Base-by-base conservation (phyloP, 2,113 vertebrate genomes). In the Myiozetetes cayanensis region DNA sequence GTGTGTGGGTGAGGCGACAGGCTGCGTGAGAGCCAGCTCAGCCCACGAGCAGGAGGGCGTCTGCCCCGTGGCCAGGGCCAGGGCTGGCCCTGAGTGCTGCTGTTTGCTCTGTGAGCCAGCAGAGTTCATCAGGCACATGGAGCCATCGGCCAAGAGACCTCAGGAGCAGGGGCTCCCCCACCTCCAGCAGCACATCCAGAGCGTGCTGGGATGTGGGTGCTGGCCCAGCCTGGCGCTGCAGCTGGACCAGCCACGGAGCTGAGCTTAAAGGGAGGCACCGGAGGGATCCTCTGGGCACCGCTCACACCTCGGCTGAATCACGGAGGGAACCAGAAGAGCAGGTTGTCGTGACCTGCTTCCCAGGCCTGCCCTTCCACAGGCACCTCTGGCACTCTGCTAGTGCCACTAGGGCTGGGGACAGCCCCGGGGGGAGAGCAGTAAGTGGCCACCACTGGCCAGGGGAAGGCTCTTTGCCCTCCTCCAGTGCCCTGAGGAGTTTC, bases 301-400 rank as follows among this genome's bases (percentile, higher is more conserved):
- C 88, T 95, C 87, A 90, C 84, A 39, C 94, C 95, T 73, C 14
- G 8, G 86, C 92, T 97, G 96, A 97, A 85, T 97, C 96, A 97
- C 3, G 4, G 53, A 9, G 46, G 79, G 63, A 96, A 94, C 84
- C 89, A 50, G 97, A 56, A 91, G 82, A 97, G 94, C 97, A 1
- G 35, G 97, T 95, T 91, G 90, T 5, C 5, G 1, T 96, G 95
- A 96, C 78, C 92, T 95, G 94, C 75, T 96, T 96, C 93, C 95
- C 96, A 97, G 56, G 85, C 72, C 61, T 14, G 46, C 0, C 1
- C 68, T 82, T 52, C 85, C 87, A 21, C 53, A 12, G 47, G 84
- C 65, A 63, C 66, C 67, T 30, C 33, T 16, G 85, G 74, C 71
- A 74, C 75, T 92, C 67, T 74, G 68, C 68, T 30, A 49, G 50